Percentiles rank a stretch among this genome's conserved stretches.
These are phyloP conservation scores for Drosophila fuyamai DNA, from an alignment of 1,140 invertebrate genomes.

Conservation along the genomic window DNA sequence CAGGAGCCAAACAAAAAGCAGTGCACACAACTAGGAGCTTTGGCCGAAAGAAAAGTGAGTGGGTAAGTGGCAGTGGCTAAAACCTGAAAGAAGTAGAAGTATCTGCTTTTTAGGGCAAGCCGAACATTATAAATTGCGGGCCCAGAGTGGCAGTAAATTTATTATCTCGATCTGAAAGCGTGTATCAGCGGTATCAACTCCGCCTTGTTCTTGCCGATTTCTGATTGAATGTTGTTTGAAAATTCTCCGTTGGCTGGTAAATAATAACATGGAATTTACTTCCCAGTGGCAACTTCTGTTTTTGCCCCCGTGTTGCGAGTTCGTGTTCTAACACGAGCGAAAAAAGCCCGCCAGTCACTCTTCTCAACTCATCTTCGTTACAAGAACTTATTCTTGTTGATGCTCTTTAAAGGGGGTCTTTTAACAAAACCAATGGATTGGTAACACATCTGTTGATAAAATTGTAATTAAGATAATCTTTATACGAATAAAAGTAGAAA, in stretches of 20 bases:
- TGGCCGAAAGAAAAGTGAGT: conserved; percentile 7
- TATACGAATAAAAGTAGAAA: too few species aligned
- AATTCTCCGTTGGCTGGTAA: conserved; percentile 29
- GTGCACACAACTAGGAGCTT: conserved; percentile 33
- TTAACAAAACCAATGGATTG: not conserved
- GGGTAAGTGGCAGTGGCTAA: conserved; percentile 5
- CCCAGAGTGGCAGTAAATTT: conserved; percentile 19
- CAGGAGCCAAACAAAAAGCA: conserved; percentile 50
- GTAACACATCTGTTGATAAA: not conserved
- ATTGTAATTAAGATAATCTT: too few species aligned
- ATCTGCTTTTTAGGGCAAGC: conserved; percentile 28
- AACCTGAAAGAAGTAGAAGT: conserved; percentile 5
- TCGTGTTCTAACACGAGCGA: conserved; percentile 29
- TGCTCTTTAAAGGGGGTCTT: conserved; percentile 9
- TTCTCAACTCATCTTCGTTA: conserved; percentile 42
- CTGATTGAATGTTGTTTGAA: conserved; percentile 46
- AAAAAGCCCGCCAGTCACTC: conserved; percentile 31
- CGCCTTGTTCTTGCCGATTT: conserved; percentile 44
- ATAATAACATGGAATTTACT: conserved; percentile 46
- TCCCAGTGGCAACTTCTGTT: conserved; percentile 47
- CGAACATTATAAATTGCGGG: conserved; percentile 15
- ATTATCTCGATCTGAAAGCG: conserved; percentile 28
- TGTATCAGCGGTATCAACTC: conserved; percentile 12
- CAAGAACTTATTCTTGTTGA: conserved; percentile 31
- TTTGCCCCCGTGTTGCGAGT: conserved; percentile 35